A percentile compares a stretch with the other conserved stretches of the same genome.
phyloP scores from a whole-genome alignment of 2,113 vertebrate genomes.

The Chloroceryle aenea region DNA sequence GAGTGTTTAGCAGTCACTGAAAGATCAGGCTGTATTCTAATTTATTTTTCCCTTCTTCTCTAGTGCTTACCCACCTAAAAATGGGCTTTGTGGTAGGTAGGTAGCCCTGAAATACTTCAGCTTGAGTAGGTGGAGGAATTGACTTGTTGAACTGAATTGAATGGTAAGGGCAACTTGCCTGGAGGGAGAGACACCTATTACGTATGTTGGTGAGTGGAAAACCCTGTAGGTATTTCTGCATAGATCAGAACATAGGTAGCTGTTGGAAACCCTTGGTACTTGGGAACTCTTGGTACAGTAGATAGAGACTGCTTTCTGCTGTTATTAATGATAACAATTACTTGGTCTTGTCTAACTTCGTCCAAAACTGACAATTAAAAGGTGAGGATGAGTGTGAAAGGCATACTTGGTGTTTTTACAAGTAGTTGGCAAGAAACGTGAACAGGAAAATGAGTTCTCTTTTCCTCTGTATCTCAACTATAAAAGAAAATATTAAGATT shows the following conservation, averaged over 20 bases:
- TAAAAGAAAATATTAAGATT: too few species aligned
- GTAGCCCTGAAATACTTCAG: fast-evolving
- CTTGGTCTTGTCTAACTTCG: neutral
- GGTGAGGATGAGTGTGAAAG: neutral
- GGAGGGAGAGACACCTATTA: fast-evolving
- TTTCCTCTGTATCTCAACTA: fast-evolving
- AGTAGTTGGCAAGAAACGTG: too few species aligned
- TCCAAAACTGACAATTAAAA: neutral
- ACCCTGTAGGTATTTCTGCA: fast-evolving
- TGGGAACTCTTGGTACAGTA: neutral
- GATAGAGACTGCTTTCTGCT: neutral
- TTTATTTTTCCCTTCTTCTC: too few species aligned
- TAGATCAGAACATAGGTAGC: fast-evolving
- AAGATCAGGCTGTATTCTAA: neutral
- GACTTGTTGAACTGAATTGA: too few species aligned
- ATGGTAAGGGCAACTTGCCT: fast-evolving
- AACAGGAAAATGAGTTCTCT: neutral
- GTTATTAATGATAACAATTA: too few species aligned
- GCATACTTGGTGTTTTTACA: neutral
- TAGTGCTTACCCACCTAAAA: fast-evolving
- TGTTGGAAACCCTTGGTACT: fast-evolving
- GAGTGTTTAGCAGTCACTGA: too few species aligned
- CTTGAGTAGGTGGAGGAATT: fast-evolving
- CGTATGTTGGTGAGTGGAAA: fast-evolving
- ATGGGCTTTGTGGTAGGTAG: too few species aligned